phyloP scores from a whole-genome alignment of 1,140 invertebrate species.

The Vollenhovia emeryi region DNA sequence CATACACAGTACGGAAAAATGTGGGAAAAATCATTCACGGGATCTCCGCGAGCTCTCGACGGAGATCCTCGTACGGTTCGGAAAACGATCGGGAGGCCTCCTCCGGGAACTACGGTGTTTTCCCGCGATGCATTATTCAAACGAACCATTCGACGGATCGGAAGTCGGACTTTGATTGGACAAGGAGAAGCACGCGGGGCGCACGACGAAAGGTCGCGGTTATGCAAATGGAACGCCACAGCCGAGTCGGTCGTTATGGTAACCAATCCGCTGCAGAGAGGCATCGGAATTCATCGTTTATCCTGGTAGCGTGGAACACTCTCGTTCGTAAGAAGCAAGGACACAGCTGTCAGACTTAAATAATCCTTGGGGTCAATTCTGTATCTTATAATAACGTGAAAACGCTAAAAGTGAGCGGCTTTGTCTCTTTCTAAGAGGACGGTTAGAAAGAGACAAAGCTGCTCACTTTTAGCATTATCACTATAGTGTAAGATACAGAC shows the following conservation, averaged over 20 bases:
- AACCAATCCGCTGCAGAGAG: constrained; percentile 29
- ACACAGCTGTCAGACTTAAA: constrained; percentile 49
- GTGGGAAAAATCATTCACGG: not conserved
- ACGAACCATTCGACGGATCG: constrained; percentile 9
- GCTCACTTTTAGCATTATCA: no score
- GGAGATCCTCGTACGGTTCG: not conserved
- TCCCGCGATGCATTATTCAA: constrained; percentile 58
- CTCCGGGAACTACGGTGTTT: not conserved
- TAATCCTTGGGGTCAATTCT: no score
- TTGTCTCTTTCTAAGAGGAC: no score
- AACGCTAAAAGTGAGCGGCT: no score
- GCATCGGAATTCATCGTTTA: constrained; percentile 55
- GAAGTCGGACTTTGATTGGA: constrained; percentile 23
- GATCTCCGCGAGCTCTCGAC: not conserved
- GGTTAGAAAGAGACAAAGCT: no score
- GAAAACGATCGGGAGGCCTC: constrained; percentile 21
- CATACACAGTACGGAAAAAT: not conserved
- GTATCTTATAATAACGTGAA: no score
- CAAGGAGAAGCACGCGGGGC: constrained; percentile 26
- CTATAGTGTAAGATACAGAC: no score
- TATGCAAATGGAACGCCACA: constrained; percentile 60
- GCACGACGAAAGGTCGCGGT: constrained; percentile 50
- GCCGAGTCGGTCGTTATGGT: constrained; percentile 35
- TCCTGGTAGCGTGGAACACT: not conserved
- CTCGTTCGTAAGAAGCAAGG: not conserved